Base-by-base conservation (phyloP, 2,888 invertebrate genomes). In the Aelia acuminata region DNA sequence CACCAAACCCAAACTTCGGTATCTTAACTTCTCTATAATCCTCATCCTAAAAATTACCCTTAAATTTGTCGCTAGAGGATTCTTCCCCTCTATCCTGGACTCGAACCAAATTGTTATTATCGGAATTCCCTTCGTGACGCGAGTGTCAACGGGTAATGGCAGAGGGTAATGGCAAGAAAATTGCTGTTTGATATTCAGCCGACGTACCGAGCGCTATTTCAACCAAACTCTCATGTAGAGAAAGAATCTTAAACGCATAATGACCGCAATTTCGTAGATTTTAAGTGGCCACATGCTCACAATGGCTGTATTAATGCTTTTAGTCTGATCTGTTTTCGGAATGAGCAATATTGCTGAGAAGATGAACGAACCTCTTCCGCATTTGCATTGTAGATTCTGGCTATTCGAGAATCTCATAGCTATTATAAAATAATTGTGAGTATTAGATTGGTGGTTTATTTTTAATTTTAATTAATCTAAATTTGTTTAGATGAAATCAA, bases 101-200 rank as follows among this genome's bases (percentile, higher is more conserved):
- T n/a, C 80, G n/a, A 47, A 80, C 43, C 80, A 80, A 80, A 80
- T 80, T 80, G 80, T 80, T 80, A 80, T n/a, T 80, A 80, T 80
- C 43, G 80, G 39, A 11, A 80, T 43, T 43, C n/a, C 80, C 43
- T 80, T 7, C 80, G 80, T 80, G 80, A 43, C 80, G 43, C 8
- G 80, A 47, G 80, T 80, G 43, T 80, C 80, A 80, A 47, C 80
- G 43, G 80, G 3, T 18, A 80, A n/a, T 22, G 80, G 80, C 3
- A n/a, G 63, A 70, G 31, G 80, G 80, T 80, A 80, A 80, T 80
- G 80, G n/a, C 80, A 43, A 47, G 80, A 80, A 80, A 80, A 80
- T 80, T 43, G 43, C 43, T 43, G 80, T n/a, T 80, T 80, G 39
- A 43, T 80, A 80, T 80, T 80, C 80, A 43, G 43, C n/a, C 80